Conservation (phyloP, 2,797 vertebrate species). For the Rhadinocentrus ornatus region DNA sequence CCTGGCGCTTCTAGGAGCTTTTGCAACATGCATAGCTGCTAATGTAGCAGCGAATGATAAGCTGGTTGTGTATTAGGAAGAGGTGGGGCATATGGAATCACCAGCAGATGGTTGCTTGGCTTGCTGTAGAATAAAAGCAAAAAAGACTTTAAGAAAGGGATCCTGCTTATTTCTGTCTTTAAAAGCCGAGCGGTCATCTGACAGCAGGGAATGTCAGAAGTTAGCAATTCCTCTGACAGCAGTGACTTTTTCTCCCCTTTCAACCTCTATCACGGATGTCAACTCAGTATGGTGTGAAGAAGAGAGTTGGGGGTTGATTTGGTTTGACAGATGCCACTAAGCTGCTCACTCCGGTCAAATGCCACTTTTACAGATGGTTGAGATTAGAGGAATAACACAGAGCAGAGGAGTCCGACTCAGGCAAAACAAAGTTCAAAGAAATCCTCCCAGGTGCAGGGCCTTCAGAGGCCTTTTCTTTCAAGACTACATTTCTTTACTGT, state of each 20-base stretch:
- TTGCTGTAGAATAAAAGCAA: slow-evolving; percentile 39
- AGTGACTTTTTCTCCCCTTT: slow-evolving; percentile 11
- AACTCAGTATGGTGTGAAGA: slow-evolving; percentile 22
- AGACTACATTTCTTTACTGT: background rate
- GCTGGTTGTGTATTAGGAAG: slow-evolving; percentile 37
- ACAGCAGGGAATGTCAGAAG: slow-evolving; percentile 22
- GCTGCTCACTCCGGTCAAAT: slow-evolving; percentile 73
- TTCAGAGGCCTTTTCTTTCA: background rate
- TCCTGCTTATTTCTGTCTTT: slow-evolving; percentile 26
- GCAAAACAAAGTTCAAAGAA: slow-evolving; percentile 24
- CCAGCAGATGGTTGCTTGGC: slow-evolving; percentile 63
- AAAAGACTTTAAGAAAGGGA: slow-evolving; percentile 35
- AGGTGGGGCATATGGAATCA: slow-evolving; percentile 46
- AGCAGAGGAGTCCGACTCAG: background rate
- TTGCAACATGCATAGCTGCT: slow-evolving; percentile 32
- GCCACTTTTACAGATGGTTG: slow-evolving; percentile 66
- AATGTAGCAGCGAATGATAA: slow-evolving; percentile 35
- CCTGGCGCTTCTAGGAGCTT: slow-evolving; percentile 53
- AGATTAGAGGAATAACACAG: slow-evolving; percentile 61
- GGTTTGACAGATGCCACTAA: slow-evolving; percentile 56
- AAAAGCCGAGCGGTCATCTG: slow-evolving; percentile 32
- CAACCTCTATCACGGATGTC: slow-evolving; percentile 5
- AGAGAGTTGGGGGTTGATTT: slow-evolving; percentile 23
- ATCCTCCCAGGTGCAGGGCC: background rate
- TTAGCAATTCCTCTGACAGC: slow-evolving; percentile 17